Base-by-base conservation (phyloP, 1,140 invertebrate genomes). In the Drosophila guanche region DNA sequence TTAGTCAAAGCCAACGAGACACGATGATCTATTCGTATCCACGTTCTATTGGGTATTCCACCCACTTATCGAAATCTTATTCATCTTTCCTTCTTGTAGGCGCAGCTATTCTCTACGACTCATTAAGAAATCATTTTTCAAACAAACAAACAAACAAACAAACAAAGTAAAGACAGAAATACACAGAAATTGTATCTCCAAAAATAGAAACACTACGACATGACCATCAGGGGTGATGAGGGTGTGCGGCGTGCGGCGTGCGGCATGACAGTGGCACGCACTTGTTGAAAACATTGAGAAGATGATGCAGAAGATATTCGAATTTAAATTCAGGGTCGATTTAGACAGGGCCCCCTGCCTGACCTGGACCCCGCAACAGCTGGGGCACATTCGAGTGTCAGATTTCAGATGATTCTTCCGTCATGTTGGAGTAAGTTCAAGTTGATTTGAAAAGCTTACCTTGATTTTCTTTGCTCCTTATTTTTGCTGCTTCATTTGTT, bases 91-190 rank as follows among this genome's bases (percentile, higher is more conserved):
- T 61, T 68, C 51, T 53, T 48, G 43, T 6, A 8, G 50, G 29
- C 70, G 50, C 51, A 56, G 70, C 27, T 29, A 3, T 33, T 2
- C 29, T 8, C 65, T 56, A 70, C 71, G 53, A 58, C 60, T 75
- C 71, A 75, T 75, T 75, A 75, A 74, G 71, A 75, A 75, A 74
- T 75, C 70, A 75, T 75, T 73, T 73, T 65, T 73, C 59, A 73
- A 60, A 74, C 50, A 47, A 14, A 54, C 61, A 73, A 60, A 74
- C 50, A 47, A 14, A 54, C 61, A 73, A 70, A 58, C 69, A 33
- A 45, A 51, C 40, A 47, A 62, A 71, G 51, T 62, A 45, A 37
- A 56, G 58, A 72, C 41, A 61, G 33, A 40, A 16, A 42, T 47
- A 40, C 45, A 51, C 20, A 37, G 14, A 16, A 41, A 22, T n/a